Base-by-base conservation (phyloP, 2,888 invertebrate species). In the Diadromus collaris region DNA sequence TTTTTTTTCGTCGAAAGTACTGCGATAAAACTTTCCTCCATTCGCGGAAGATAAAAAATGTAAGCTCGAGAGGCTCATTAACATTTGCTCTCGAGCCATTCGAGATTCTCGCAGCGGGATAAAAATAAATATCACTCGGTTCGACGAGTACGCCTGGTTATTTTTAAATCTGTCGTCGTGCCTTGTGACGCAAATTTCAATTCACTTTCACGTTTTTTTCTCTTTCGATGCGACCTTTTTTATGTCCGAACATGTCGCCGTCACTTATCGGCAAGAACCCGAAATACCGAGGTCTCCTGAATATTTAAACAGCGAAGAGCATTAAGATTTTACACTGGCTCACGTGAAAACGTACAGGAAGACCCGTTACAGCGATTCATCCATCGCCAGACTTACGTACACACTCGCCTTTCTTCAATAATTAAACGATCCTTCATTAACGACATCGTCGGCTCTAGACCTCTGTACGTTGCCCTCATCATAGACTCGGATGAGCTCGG, bases 361-460 rank as follows among this genome's bases (percentile, higher is more conserved):
- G 48, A 65, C 32, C 51, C 67, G 41, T 63, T 58, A 76, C 65
- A 58, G 51, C 32, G 56, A 81, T 82, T 81, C 41, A 77, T 65
- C 32, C 64, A 61, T 70, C 67, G 69, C 58, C 68, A 41, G 21
- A 68, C 56, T 73, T 41, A 60, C 46, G 9, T 4, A 54, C 27
- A 27, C 6, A 65, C 34, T 56, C 24, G 63, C 38, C 29, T 56
- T 70, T 67, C 54, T 78, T 75, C 70, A 54, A 71, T 76, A 67
- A 79, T 76, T 79, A 63, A 76, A 63, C 44, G 70, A 64, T 38
- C 60, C 70, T 46, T 65, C 46, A 67, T 75, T 78, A 78, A 75
- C 67, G 48, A 44, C 63, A 46, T 27, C 27, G 41, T 56, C 29
- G 44, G 69, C 74, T 69, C 19, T 56, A 65, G 69, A 75, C 46